Evolutionary conservation across 2,888 invertebrate species (phyloP).

Genomic region (Drosophila algonquin): DNA sequence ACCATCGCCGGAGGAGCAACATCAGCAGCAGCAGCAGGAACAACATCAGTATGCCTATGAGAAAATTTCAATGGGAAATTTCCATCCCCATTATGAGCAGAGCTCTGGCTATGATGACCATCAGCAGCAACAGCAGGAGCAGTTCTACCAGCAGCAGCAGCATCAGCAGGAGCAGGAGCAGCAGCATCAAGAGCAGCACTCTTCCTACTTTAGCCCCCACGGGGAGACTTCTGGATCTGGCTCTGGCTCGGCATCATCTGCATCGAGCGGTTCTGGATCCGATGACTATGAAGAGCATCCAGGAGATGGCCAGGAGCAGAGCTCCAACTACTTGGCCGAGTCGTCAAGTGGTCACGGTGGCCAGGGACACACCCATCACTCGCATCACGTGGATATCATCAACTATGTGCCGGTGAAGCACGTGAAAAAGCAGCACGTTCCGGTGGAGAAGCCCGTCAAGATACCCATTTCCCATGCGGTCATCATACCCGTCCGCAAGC

Average conservation of each 20-base stretch:
- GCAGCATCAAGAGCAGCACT: conserved; percentile 34
- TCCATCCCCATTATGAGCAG: conserved; percentile 79
- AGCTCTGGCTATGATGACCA: conserved; percentile 69
- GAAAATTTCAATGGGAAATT: conserved; percentile 82
- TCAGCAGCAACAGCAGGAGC: conserved; percentile 56
- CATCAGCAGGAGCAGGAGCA: conserved; percentile 50
- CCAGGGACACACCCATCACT: conserved; percentile 45
- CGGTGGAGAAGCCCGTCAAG: conserved; percentile 88
- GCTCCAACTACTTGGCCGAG: conserved; percentile 68
- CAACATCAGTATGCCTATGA: conserved; percentile 68
- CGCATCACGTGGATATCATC: conserved; percentile 85
- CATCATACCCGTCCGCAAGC: conserved; percentile 89
- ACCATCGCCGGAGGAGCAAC: conserved; percentile 34
- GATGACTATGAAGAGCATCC: conserved; percentile 60
- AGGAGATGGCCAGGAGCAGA: conserved; percentile 63
- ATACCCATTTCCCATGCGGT: conserved; percentile 91
- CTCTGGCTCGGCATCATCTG: conserved; percentile 12
- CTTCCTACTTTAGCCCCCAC: conserved; percentile 47
- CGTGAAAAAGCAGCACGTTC: conserved; percentile 90
- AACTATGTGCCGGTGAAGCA: conserved; percentile 87
- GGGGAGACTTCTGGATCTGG: conserved; percentile 23
- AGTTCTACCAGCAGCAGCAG: conserved; percentile 52
- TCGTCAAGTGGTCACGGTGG: conserved; percentile 50
- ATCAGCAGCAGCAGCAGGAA: conserved; percentile 30
- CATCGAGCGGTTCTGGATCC: conserved; percentile 29